Evolutionary conservation across 2,113 vertebrate genomes (phyloP).

Genomic region (Oncorhynchus kisutch): DNA sequence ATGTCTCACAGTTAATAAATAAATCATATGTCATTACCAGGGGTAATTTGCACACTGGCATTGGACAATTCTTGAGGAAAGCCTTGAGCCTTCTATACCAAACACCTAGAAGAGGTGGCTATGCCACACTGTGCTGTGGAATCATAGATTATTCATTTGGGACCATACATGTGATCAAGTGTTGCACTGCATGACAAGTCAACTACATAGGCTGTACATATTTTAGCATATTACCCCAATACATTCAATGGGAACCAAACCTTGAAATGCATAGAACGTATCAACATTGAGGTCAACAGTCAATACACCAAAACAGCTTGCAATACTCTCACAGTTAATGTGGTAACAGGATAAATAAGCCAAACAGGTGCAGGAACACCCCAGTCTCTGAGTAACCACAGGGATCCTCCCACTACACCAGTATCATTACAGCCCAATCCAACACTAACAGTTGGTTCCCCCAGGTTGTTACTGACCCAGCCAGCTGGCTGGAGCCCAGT

Average conservation of each 20-base stretch:
- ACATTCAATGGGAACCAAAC: too few species aligned
- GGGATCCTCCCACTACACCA: not conserved
- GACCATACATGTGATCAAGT: not conserved
- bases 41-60: constrained; percentile 56
- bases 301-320: too few species aligned
- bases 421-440: not conserved
- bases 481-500: not conserved
- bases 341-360: not conserved
- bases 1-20: constrained; percentile 57
- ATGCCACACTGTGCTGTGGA: not conserved
- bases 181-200: not conserved
- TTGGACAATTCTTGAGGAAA: constrained; percentile 54
- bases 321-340: too few species aligned
- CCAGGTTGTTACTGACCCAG: not conserved
- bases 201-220: too few species aligned
- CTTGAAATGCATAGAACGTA: too few species aligned
- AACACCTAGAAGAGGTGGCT: constrained; percentile 43
- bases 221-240: too few species aligned
- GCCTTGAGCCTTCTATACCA: constrained; percentile 49
- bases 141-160: not conserved
- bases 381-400: not conserved
- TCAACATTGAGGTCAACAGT: too few species aligned
- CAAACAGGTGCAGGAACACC: not conserved
- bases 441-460: not conserved
- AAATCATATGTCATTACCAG: constrained; percentile 71